Evolutionary conservation across 2,888 invertebrate genomes (phyloP).

Genomic region (Hypomecis atomaria): DNA sequence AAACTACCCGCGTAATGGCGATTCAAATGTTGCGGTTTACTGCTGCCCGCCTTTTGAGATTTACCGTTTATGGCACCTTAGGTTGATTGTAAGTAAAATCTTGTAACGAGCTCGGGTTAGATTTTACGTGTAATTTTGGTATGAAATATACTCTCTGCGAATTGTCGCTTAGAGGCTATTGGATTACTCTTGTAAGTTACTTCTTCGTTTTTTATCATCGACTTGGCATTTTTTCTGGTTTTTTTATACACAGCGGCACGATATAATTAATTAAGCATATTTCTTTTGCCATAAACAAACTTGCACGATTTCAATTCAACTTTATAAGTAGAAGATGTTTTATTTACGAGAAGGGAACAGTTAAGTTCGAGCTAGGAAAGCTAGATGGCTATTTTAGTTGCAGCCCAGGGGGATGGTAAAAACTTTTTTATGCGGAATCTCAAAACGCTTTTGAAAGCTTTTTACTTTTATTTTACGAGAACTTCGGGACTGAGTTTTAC

Average conservation of each 20-base stretch:
- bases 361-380: conserved; percentile 27
- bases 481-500: conserved; percentile 50
- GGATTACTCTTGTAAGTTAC: no score
- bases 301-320: conserved; percentile 16
- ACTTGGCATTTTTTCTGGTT: no score
- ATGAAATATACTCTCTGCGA: neutral
- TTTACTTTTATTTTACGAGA: conserved; percentile 61
- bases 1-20: conserved; percentile 70
- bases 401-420: conserved; percentile 29
- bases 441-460: conserved; percentile 48
- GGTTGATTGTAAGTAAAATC: conserved; percentile 44
- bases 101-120: conserved; percentile 25
- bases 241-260: no score
- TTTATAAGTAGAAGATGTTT: conserved; percentile 15
- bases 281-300: neutral
- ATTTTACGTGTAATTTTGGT: conserved; percentile 7
- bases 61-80: conserved; percentile 44
- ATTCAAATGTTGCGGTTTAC: conserved; percentile 69
- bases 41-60: conserved; percentile 51
- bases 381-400: conserved; percentile 36
- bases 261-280: neutral
- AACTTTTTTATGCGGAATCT: conserved; percentile 41
- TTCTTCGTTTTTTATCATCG: no score
- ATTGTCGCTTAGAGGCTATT: neutral
- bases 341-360: conserved; percentile 18